Conservation (phyloP, 2,113 vertebrate genomes). For the Ascaphus truei region DNA sequence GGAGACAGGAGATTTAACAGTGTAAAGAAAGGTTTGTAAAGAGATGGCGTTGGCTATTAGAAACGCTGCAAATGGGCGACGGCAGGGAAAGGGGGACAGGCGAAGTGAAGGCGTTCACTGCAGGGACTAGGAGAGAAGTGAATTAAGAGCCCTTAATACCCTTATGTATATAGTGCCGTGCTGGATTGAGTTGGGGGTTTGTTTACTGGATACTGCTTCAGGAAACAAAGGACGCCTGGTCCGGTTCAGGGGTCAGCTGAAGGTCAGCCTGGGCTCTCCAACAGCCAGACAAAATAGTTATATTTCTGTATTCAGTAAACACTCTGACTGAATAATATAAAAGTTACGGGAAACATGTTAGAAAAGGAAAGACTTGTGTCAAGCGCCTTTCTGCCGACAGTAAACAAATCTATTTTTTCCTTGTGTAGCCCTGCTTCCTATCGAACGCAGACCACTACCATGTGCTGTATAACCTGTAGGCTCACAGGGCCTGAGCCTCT, state of each 20-base stretch:
- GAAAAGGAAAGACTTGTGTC: too few relatives aligned
- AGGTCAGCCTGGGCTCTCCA: conserved; percentile 61
- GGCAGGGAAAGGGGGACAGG: conserved; percentile 37
- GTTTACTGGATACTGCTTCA: conserved; percentile 45
- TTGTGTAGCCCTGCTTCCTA: too few relatives aligned
- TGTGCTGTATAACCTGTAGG: too few relatives aligned
- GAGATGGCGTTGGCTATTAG: conserved; percentile 44
- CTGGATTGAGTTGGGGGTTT: conserved; percentile 39
- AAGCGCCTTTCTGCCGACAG: too few relatives aligned
- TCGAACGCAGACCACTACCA: too few relatives aligned
- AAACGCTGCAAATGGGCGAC: conserved; percentile 35
- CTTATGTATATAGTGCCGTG: conserved; percentile 33
- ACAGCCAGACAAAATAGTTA: conserved; percentile 25
- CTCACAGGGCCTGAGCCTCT: too few relatives aligned
- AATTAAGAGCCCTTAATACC: conserved; percentile 48
- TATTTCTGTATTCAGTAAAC: conserved; percentile 10
- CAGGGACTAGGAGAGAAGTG: conserved; percentile 38
- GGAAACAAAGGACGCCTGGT: conserved; percentile 55
- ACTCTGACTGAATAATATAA: too few relatives aligned
- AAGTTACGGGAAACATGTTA: too few relatives aligned
- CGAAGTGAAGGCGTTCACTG: conserved; percentile 39
- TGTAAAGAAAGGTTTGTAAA: too few relatives aligned
- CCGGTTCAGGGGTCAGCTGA: conserved; percentile 66
- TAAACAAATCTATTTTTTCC: too few relatives aligned
- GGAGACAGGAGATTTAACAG: too few relatives aligned